phyloP scores from a whole-genome alignment of 1,140 invertebrate species.

The Dendroctonus ponderosae region DNA sequence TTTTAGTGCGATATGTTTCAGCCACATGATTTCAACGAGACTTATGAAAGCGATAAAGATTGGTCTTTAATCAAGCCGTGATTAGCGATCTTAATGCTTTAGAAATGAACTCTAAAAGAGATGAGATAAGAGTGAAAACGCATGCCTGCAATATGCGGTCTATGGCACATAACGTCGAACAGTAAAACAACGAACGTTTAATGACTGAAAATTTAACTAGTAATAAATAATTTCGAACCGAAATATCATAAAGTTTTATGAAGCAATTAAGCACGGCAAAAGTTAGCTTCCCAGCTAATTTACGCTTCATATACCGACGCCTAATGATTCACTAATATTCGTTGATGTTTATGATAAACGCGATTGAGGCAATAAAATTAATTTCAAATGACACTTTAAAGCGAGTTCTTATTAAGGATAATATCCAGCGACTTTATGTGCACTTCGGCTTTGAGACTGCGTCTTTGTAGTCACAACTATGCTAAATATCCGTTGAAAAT shows the following conservation, averaged over 20 bases:
- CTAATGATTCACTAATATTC: constrained; percentile 2
- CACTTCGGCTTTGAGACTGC: not conserved
- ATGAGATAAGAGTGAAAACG: not conserved
- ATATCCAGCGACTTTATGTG: not conserved
- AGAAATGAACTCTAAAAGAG: not conserved
- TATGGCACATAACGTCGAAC: not conserved
- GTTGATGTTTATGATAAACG: constrained; percentile 1
- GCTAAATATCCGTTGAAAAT: no score
- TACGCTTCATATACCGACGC: constrained; percentile 6
- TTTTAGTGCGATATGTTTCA: no score
- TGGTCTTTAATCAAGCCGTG: no score
- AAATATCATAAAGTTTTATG: constrained; percentile 5
- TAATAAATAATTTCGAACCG: constrained; percentile 10
- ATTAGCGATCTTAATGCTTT: not conserved
- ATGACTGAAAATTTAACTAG: constrained; percentile 8
- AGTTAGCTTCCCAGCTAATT: constrained; percentile 1
- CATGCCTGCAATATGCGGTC: not conserved
- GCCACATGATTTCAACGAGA: no score
- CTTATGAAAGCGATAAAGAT: no score
- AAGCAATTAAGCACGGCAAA: constrained; percentile 1
- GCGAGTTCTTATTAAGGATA: not conserved
- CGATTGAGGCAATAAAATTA: constrained; percentile 2
- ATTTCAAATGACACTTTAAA: constrained; percentile 4
- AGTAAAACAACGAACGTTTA: not conserved
- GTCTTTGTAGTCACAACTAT: no score